Evolutionary conservation across 1,140 invertebrate genomes (phyloP).

Genomic region (Drosophila varians): DNA sequence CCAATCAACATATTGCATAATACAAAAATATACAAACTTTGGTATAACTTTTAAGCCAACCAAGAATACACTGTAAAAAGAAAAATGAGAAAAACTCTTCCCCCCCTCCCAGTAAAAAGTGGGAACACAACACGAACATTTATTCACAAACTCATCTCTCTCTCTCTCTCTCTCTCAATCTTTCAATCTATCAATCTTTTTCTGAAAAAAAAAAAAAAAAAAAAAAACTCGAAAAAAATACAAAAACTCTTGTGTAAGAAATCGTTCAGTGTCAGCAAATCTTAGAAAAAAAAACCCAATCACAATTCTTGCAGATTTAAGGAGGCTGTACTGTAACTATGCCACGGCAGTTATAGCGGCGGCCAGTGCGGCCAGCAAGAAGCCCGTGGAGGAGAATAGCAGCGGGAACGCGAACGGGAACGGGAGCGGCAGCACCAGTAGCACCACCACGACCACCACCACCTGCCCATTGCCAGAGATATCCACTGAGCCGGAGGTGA

Average conservation of each 20-base stretch:
- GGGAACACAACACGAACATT: conserved; percentile 14
- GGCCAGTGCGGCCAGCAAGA: conserved; percentile 55
- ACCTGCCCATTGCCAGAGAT: conserved; percentile 46
- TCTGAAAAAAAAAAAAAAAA: no score
- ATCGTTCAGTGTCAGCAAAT: conserved; percentile 45
- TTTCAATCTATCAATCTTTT: no score
- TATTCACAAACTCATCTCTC: conserved; percentile 13
- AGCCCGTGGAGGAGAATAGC: conserved; percentile 32
- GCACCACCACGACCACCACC: conserved; percentile 12
- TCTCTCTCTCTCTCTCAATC: conserved; percentile 16
- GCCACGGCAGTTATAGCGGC: conserved; percentile 80
- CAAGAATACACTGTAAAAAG: conserved; percentile 37
- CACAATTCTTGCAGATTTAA: conserved; percentile 83
- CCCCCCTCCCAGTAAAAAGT: conserved; percentile 15
- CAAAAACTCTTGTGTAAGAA: no score
- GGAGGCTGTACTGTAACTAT: conserved; percentile 83
- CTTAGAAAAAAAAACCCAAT: conserved; percentile 72
- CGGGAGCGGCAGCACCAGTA: not conserved
- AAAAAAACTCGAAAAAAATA: no score
- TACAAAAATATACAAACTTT: conserved; percentile 9
- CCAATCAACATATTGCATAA: conserved; percentile 50
- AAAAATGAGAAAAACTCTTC: not conserved
- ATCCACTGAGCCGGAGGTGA: conserved; percentile 75
- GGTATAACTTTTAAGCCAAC: conserved; percentile 18
- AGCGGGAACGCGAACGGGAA: not conserved